phyloP scores from a whole-genome alignment of 2,888 invertebrate genomes.

The Dendrolimus pini region DNA sequence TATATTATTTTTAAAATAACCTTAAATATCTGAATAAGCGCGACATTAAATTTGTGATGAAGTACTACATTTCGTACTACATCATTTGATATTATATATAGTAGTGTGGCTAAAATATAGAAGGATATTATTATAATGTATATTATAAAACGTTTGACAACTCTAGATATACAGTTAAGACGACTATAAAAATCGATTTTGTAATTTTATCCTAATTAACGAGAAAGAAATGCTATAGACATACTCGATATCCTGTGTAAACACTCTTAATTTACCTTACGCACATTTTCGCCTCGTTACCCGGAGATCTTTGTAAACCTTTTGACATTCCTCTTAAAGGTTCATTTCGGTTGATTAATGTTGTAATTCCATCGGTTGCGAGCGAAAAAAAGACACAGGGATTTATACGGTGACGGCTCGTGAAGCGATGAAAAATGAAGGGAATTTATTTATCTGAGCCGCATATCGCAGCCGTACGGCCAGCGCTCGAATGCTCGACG shows the following conservation, averaged over 20 bases:
- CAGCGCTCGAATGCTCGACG: constrained; percentile 21
- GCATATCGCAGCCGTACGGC: constrained; percentile 39
- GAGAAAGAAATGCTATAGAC: no score
- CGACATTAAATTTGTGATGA: no score
- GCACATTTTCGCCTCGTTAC: constrained; percentile 48
- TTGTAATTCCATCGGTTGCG: constrained; percentile 57
- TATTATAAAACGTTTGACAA: no score
- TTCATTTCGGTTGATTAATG: constrained; percentile 69
- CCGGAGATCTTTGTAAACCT: constrained; percentile 55
- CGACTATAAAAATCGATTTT: no score
- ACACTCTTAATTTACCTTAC: constrained; percentile 59
- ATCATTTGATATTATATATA: no score
- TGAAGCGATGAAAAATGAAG: constrained; percentile 57
- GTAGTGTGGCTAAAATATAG: no score
- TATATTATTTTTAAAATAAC: no score
- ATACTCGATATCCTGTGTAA: neutral
- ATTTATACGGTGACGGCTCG: constrained; percentile 55
- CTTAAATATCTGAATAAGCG: no score
- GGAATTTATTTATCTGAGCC: constrained; percentile 47
- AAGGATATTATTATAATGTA: no score
- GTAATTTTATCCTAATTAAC: no score
- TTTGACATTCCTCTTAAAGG: constrained; percentile 71
- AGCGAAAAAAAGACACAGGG: constrained; percentile 55
- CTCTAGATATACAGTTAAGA: no score
- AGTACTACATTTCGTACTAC: no score